Conservation (phyloP, 2,113 vertebrate species). For the Otis tarda region DNA sequence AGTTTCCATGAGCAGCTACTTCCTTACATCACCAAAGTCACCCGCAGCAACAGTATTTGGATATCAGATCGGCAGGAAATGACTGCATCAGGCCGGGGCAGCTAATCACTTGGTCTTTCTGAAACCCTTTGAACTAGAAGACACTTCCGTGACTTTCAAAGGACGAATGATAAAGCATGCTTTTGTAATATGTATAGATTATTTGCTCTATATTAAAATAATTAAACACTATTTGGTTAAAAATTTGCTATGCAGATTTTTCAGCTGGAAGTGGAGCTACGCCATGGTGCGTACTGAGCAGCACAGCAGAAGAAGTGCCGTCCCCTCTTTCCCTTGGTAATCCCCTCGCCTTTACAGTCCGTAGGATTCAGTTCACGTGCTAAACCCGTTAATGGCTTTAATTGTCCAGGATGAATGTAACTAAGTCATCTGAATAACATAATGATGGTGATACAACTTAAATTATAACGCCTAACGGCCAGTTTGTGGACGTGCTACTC, state of each 20-base stretch:
- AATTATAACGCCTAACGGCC: neutral
- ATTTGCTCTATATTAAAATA: neutral
- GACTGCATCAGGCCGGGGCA: neutral
- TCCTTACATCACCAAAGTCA: neutral
- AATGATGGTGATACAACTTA: neutral
- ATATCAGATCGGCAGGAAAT: neutral
- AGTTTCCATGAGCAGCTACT: neutral
- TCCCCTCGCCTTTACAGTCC: neutral
- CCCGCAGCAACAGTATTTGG: neutral
- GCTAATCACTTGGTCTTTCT: neutral
- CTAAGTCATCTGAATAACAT: neutral
- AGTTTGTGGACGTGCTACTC: neutral
- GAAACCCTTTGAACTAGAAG: neutral
- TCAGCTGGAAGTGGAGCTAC: neutral
- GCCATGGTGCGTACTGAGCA: neutral
- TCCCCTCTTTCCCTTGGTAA: neutral
- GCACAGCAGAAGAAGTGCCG: neutral
- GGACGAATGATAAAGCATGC: neutral
- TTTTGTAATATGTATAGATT: neutral
- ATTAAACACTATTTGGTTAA: neutral
- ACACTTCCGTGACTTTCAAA: neutral
- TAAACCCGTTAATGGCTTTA: neutral
- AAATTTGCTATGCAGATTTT: neutral
- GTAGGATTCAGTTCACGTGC: neutral
- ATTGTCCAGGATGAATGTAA: neutral